These are phyloP conservation scores for Tinea trinotella DNA, from an alignment of 2,888 invertebrate genomes.

Conservation along the genomic window DNA sequence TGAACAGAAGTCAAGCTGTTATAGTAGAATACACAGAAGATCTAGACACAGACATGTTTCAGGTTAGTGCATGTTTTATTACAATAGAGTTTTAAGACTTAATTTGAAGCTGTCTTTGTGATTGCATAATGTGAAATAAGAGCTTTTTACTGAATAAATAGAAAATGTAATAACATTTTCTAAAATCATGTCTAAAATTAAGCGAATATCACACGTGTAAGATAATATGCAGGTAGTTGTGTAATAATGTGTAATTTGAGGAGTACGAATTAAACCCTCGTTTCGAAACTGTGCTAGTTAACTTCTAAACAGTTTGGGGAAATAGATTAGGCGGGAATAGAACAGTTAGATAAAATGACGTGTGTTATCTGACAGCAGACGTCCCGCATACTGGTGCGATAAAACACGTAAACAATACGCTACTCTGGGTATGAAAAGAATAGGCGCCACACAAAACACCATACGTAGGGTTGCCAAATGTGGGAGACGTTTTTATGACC, in stretches of 20 bases:
- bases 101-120: too few relatives aligned
- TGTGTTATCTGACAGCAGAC: slow-evolving; percentile 43
- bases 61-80: slow-evolving; percentile 73
- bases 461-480: slow-evolving; percentile 6
- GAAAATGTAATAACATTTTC: neutral
- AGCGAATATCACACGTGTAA: slow-evolving; percentile 7
- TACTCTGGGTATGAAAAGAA: slow-evolving; percentile 42
- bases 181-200: neutral
- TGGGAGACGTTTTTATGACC: neutral
- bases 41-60: slow-evolving; percentile 98
- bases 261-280: slow-evolving; percentile 1
- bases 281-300: slow-evolving; percentile 8
- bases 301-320: neutral
- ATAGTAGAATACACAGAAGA: slow-evolving; percentile 98
- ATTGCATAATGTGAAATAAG: neutral
- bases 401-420: slow-evolving; percentile 41
- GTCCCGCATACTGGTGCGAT: slow-evolving; percentile 40
- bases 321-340: too few relatives aligned
- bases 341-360: too few relatives aligned
- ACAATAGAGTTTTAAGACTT: neutral
- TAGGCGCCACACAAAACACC: slow-evolving; percentile 21
- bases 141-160: neutral
- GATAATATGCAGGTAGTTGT: slow-evolving; percentile 12
- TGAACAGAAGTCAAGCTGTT: slow-evolving; percentile 96
- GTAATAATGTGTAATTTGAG: slow-evolving; percentile 3